Percentiles rank a stretch among this genome's conserved stretches.
Conservation (phyloP, 2,797 vertebrate genomes). For the Odontamblyopus rebecca region DNA sequence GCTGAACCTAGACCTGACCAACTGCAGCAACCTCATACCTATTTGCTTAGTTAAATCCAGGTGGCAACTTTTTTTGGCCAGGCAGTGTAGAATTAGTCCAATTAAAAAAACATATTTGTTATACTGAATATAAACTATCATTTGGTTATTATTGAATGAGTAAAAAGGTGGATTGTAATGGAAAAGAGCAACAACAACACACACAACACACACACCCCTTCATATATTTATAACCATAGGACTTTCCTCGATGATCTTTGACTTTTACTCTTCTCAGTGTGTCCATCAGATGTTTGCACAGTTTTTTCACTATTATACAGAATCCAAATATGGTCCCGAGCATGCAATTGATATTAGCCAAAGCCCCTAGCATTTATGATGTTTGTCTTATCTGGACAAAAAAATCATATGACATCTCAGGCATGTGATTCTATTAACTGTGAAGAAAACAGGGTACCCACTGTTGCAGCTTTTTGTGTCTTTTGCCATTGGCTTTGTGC, state of each 20-base stretch:
- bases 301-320: constrained; percentile 3
- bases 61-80: too few species aligned
- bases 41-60: too few species aligned
- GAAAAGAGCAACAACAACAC: too few species aligned
- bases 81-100: too few species aligned
- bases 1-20: too few species aligned
- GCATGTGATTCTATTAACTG: constrained; percentile 62
- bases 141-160: too few species aligned
- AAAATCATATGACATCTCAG: constrained; percentile 61
- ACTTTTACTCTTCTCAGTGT: constrained; percentile 10
- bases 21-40: too few species aligned
- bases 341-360: constrained; percentile 27
- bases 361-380: constrained; percentile 35
- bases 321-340: constrained; percentile 25
- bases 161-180: too few species aligned
- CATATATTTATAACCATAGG: neutral
- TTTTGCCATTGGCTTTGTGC: constrained; percentile 16
- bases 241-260: neutral
- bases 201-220: too few species aligned
- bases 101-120: too few species aligned
- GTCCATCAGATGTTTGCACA: constrained; percentile 36
- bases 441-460: constrained; percentile 46
- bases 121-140: too few species aligned
- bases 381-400: constrained; percentile 40
- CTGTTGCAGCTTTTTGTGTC: constrained; percentile 40